Base-by-base conservation (phyloP, 2,797 vertebrate species). In the Scarus forsteni region DNA sequence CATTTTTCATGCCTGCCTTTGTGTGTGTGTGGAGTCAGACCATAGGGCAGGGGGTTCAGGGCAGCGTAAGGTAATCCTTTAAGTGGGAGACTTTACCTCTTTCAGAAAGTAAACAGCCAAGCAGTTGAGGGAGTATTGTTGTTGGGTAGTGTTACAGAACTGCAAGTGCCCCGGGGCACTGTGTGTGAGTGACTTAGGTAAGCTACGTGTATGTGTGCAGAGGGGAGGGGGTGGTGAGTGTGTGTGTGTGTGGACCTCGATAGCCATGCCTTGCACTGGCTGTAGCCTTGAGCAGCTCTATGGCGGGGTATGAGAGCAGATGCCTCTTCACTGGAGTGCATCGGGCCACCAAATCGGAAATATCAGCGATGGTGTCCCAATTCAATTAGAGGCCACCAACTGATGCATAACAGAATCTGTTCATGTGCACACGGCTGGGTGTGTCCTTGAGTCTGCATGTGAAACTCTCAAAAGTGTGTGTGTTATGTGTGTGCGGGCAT, bases 51-150 rank as follows among this genome's bases (percentile, higher is more conserved):
- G 90, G 85, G 83, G 89, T 77, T 89, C 70, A 86, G 81, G 92
- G 88, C 89, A 90, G 92, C 77, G 89, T 85, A 92, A 92, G 76
- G 79, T 92, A 93, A 95, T 92, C 87, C 90, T 92, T 93, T 93
- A 94, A 92, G 84, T 85, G 85, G 88, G 84, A 86, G 90, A 80
- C 89, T 94, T 93, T 90, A 94, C 93, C 93, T 87, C 89, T 88
- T 88, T 92, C 84, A 89, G 87, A 92, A 91, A 95, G 80, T 94
- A 95, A 96, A 95, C 87, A 95, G 71, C 78, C 73, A 80, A 87
- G 84, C 85, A 83, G 85, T 91, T 93, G 92, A 93, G 93, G 91
- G 81, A 85, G 87, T 89, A 92, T 93, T 93, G 88, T 93, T 93
- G 91, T 93, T 93, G 88, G 92, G 84, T 90, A 94, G 88, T 83